Evolutionary conservation across 2,888 invertebrate genomes (phyloP), one percentile per base, ranked within the genome.

Genomic region (Agonopterix arenella): DNA sequence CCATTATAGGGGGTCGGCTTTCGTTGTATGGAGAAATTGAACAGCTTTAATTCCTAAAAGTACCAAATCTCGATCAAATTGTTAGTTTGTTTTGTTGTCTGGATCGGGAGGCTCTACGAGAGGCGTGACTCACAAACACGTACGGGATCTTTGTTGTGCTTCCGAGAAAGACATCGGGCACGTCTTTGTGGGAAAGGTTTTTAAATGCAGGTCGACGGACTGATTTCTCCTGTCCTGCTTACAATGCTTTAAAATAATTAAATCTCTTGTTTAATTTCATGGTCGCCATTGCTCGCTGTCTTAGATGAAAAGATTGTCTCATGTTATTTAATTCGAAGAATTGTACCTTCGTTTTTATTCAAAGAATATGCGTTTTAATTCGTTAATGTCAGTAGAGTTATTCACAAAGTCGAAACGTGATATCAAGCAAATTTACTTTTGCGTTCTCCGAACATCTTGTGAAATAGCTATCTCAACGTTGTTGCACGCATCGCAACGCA

Each of bases 61-160:
- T 66, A 59, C 68, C 55, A 54, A 57, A 56, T 54, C 51, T 52
- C n/a, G 10, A 46, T 10, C 37, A 38, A 38, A n/a, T 38, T 38
- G 38, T 38, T 38, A 11, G 11, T 48, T 49, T 36, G 56, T 57
- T 60, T 62, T 60, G 69, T 70, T 74, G 76, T 76, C 78, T 80
- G 82, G 76, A 72, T 68, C 58, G 66, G 66, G 64, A 80, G 77
- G 73, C 63, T 76, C 62, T 70, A 64, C 64, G 58, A 60, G 65
- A 60, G 58, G 61, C 62, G 71, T 86, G 88, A 86, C 70, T 86
- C 88, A 86, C 76, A 70, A 70, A 75, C 73, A 62, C 64, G 78
- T 69, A 74, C 78, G 80, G 84, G 84, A 89, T 84, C 89, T 88
- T 89, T 88, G 88, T 89, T 85, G 72, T 76, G 74, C 74, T 89